phyloP scores from a whole-genome alignment of 2,888 invertebrate species.

The Mimumesa dahlbomi region DNA sequence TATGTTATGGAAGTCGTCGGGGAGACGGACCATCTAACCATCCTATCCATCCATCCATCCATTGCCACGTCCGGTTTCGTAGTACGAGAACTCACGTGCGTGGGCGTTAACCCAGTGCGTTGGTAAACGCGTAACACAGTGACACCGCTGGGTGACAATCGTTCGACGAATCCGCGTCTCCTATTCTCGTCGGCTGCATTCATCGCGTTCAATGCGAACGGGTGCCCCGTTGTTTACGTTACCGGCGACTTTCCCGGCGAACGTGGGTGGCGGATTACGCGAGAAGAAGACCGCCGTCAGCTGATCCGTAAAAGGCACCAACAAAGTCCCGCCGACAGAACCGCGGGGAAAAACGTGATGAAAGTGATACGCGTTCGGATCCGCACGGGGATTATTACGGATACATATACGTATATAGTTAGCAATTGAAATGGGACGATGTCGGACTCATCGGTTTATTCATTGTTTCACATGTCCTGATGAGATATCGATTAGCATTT shows the following conservation, averaged over 20 bases:
- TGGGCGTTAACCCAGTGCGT: slow-evolving; percentile 44
- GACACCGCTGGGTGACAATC: slow-evolving; percentile 21
- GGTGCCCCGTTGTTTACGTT: slow-evolving; percentile 16
- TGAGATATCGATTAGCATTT: too few relatives aligned
- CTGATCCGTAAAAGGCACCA: slow-evolving; percentile 61
- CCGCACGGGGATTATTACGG: too few relatives aligned
- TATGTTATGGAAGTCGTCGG: slow-evolving; percentile 15
- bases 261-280: slow-evolving; percentile 56
- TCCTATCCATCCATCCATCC: too few relatives aligned
- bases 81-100: slow-evolving; percentile 32
- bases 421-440: too few relatives aligned
- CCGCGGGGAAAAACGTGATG: slow-evolving; percentile 34
- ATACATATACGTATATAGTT: too few relatives aligned
- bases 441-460: too few relatives aligned
- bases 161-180: not conserved
- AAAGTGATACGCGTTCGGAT: slow-evolving; percentile 47
- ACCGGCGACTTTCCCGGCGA: not conserved
- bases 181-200: not conserved
- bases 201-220: slow-evolving; percentile 7
- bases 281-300: slow-evolving; percentile 39
- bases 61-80: slow-evolving; percentile 43
- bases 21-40: slow-evolving; percentile 21
- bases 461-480: too few relatives aligned
- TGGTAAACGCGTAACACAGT: slow-evolving; percentile 47
- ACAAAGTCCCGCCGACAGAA: slow-evolving; percentile 53